Evolutionary conservation across 1,140 invertebrate genomes (phyloP), one percentile per base, ranked within the genome.

Genomic region (Arctopsyche grandis): DNA sequence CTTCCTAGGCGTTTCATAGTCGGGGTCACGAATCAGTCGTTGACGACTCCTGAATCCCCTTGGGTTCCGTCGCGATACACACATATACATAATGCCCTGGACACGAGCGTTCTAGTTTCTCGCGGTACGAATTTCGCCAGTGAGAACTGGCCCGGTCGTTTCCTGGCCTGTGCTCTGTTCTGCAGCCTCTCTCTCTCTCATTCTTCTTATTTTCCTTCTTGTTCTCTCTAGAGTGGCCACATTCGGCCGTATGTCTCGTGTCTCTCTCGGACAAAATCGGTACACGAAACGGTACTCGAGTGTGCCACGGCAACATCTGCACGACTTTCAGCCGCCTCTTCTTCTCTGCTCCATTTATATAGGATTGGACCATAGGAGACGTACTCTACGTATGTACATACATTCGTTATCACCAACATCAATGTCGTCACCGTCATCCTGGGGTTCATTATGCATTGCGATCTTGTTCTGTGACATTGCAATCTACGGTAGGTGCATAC

Each of bases 211-310:
- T 22, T 26, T 52, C 9, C 56, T 19, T 19, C 56, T 60, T 16
- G 56, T 60, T n/a, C n/a, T n/a, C n/a, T n/a, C n/a, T n/a, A n/a
- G n/a, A 3, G 14, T 19, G 1, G 7, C 21, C 69, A 70, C 29
- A 38, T 29, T 12, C 14, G 24, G 16, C n/a, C n/a, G 63, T 12
- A 26, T 5, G 12, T 19, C 63, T 56, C 21, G 24, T n/a, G n/a
- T 74, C 71, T 52, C 22, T 22, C 21, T 29, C 48, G 14, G 22
- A 24, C 22, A 46, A 56, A 74, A 74, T 74, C 71, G 46, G 71
- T 48, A 52, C 71, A 56, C 19, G 12, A 26, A 52, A 74, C 71
- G 71, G 71, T 74, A 74, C 48, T 74, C 22, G 71, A 56, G 16
- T 29, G 9, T 29, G 7, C 48, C 46, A 9, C 4, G 14, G 9